These are phyloP conservation scores for Apteryx mantelli DNA, from an alignment of 2,113 vertebrate genomes.

Conservation along the genomic window DNA sequence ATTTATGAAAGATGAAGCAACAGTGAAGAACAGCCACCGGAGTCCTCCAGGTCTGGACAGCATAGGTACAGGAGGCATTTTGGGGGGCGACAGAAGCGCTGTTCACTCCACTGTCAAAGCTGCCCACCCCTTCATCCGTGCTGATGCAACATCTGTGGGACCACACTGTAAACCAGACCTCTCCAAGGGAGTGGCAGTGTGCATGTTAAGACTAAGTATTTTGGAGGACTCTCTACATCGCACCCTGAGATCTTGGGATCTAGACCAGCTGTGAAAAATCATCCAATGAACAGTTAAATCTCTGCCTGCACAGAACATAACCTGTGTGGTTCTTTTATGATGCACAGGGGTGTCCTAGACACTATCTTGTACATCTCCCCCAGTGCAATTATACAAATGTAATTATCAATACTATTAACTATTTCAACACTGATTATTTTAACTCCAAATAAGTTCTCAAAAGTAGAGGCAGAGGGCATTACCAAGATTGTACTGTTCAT, in stretches of 20 bases:
- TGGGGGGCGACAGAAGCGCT: background rate
- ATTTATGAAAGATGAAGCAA: background rate
- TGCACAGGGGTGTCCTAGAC: too few relatives aligned
- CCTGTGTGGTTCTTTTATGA: too few relatives aligned
- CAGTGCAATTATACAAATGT: background rate
- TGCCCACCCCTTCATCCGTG: background rate
- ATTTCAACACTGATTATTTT: background rate
- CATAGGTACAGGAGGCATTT: background rate
- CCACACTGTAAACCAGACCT: background rate
- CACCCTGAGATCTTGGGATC: background rate
- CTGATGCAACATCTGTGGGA: background rate
- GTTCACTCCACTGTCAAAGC: background rate
- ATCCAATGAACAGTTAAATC: too few relatives aligned
- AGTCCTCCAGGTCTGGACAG: background rate
- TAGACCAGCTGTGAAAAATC: background rate
- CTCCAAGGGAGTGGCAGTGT: background rate
- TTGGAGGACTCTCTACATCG: background rate
- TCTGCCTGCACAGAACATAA: too few relatives aligned
- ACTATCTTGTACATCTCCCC: background rate
- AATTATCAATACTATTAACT: background rate
- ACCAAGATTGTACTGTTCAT: background rate
- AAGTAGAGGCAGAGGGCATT: background rate
- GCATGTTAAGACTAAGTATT: background rate
- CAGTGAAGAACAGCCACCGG: background rate
- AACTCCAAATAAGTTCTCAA: background rate